Evolutionary conservation across 2,888 invertebrate genomes (phyloP), one percentile per base, ranked within the genome.

Genomic region (Athetis lepigone): DNA sequence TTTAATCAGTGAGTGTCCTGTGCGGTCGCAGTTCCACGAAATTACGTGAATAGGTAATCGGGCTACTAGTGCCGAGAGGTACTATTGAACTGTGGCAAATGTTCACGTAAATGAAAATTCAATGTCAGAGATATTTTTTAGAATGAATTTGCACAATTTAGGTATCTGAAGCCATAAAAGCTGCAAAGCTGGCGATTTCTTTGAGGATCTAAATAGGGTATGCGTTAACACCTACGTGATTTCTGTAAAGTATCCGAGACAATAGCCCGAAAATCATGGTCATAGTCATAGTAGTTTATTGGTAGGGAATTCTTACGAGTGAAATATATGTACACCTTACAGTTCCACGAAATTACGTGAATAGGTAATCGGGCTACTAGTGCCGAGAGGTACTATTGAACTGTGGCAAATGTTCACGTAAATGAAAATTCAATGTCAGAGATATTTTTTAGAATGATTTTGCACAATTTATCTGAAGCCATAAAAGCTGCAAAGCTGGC

Each of bases 401-500:
- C n/a, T n/a, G n/a, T n/a, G n/a, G n/a, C n/a, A n/a, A n/a, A n/a
- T n/a, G n/a, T n/a, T n/a, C n/a, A n/a, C n/a, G n/a, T n/a, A n/a
- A n/a, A n/a, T n/a, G n/a, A n/a, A n/a, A n/a, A n/a, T n/a, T n/a
- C n/a, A n/a, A n/a, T n/a, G n/a, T n/a, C n/a, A n/a, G n/a, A n/a
- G n/a, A n/a, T n/a, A n/a, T n/a, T n/a, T n/a, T n/a, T n/a, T n/a
- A n/a, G n/a, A n/a, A n/a, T n/a, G n/a, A n/a, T 55, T 42, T 29
- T 16, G 4, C 21, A 37, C 11, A 63, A 36, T 58, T 43, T 51
- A 51, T 63, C 37, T 43, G 40, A 37, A 57, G 23, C 5, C 13
- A 11, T 63, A 54, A 57, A 52, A 50, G 8, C 18, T 72, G 49
- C 16, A 33, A 37, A 58, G 23, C 27, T 49, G 33, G 21, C n/a